These are phyloP conservation scores for Scaptomyza cyrtandrae DNA, from an alignment of 2,888 invertebrate species.

Conservation along the genomic window DNA sequence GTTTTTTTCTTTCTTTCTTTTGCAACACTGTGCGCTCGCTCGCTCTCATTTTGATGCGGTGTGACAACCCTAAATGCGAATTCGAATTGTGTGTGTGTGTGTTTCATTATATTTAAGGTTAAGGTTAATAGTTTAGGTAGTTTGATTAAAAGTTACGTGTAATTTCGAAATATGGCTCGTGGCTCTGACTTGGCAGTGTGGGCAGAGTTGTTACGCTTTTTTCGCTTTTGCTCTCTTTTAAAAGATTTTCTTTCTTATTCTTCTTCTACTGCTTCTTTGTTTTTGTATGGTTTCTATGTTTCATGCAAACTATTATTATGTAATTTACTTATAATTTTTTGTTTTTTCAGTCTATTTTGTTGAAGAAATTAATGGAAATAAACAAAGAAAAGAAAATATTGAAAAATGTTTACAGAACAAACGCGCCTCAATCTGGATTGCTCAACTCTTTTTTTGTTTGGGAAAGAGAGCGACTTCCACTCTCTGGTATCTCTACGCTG, in stretches of 20 bases:
- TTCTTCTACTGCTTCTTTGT: slow-evolving; percentile 9
- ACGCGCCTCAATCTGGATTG: slow-evolving; percentile 25
- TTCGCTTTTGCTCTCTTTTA: slow-evolving; percentile 32
- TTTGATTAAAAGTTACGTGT: slow-evolving; percentile 78
- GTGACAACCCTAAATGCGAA: slow-evolving; percentile 70
- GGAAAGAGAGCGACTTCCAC: slow-evolving; percentile 17
- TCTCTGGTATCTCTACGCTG: slow-evolving; percentile 20
- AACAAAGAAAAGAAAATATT: slow-evolving; percentile 34
- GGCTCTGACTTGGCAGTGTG: slow-evolving; percentile 79
- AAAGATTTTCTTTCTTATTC: not conserved
- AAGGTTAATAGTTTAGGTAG: slow-evolving; percentile 79
- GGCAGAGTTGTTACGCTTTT: slow-evolving; percentile 62
- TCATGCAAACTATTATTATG: slow-evolving; percentile 40
- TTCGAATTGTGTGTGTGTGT: slow-evolving; percentile 52
- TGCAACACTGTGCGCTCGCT: slow-evolving; percentile 65
- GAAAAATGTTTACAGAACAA: slow-evolving; percentile 41
- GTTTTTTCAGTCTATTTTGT: slow-evolving; percentile 82
- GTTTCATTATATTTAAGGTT: slow-evolving; percentile 63
- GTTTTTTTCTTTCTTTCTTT: slow-evolving; percentile 44
- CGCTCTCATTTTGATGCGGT: slow-evolving; percentile 52
- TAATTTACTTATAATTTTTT: slow-evolving; percentile 51
- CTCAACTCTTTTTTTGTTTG: slow-evolving; percentile 16
- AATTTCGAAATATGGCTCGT: slow-evolving; percentile 80
- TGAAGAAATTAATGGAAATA: slow-evolving; percentile 59
- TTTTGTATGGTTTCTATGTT: slow-evolving; percentile 42